phyloP scores from a whole-genome alignment of 2,797 vertebrate genomes.

The Macropodus opercularis region DNA sequence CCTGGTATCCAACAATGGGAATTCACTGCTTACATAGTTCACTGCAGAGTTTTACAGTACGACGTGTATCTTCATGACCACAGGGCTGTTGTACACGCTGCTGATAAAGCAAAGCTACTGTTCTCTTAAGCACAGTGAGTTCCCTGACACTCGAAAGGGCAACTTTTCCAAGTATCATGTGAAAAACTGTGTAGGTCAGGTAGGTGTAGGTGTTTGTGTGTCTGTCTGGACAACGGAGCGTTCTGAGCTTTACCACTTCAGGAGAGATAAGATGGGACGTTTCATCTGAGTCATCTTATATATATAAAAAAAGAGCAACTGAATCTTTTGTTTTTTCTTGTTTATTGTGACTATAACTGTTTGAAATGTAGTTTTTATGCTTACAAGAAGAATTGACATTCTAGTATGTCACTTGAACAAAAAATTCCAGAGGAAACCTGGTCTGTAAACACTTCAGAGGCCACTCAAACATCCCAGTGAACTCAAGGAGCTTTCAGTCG shows the following conservation, averaged over 20 bases:
- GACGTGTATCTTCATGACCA: background rate
- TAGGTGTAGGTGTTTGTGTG: too few relatives aligned
- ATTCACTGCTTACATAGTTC: constrained; percentile 9
- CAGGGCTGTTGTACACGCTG: rapidly evolving
- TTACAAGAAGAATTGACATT: background rate
- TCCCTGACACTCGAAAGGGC: background rate
- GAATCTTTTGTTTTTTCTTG: too few relatives aligned
- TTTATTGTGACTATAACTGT: too few relatives aligned
- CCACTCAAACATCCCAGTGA: background rate
- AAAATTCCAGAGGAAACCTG: constrained; percentile 3
- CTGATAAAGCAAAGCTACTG: background rate
- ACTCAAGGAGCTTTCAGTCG: background rate
- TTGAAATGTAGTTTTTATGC: too few relatives aligned
- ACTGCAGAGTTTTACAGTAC: background rate
- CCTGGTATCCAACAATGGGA: constrained; percentile 14
- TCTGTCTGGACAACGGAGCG: background rate
- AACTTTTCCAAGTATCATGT: too few relatives aligned
- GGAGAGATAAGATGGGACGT: background rate
- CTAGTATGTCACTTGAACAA: too few relatives aligned
- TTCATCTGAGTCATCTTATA: background rate
- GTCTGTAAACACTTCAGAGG: background rate
- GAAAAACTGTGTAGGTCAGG: too few relatives aligned
- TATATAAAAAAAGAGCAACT: background rate
- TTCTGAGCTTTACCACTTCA: background rate
- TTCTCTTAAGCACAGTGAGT: constrained; percentile 3